These are phyloP conservation scores for Riparia riparia DNA, from an alignment of 2,113 vertebrate species.

Conservation along the genomic window DNA sequence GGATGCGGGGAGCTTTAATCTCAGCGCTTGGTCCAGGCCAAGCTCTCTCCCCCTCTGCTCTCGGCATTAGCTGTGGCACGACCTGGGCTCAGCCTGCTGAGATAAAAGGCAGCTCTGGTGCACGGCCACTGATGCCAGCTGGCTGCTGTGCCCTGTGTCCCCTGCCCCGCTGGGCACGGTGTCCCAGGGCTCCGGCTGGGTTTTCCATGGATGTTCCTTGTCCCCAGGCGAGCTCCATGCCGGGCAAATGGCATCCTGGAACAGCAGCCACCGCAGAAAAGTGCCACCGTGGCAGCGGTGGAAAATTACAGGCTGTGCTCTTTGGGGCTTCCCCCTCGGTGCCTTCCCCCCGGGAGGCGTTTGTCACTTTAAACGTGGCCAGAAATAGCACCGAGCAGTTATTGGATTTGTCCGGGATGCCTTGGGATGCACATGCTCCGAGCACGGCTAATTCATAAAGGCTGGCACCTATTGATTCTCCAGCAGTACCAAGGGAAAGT, in stretches of 20 bases:
- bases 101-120: neutral
- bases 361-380: neutral
- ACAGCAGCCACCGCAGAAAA: neutral
- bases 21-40: rapidly evolving
- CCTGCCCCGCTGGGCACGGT: rapidly evolving
- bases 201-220: neutral
- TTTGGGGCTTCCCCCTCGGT: neutral
- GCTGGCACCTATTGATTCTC: conserved; percentile 38
- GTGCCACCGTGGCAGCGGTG: neutral
- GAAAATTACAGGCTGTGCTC: conserved; percentile 16
- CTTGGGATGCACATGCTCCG: neutral
- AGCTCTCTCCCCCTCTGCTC: neutral
- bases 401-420: conserved; percentile 27
- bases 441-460: conserved; percentile 38
- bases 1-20: neutral
- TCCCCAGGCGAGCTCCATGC: rapidly evolving
- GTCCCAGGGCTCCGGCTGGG: rapidly evolving
- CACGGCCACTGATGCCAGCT: rapidly evolving
- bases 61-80: neutral
- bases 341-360: neutral
- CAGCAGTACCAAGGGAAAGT: neutral
- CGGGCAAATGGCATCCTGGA: neutral
- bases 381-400: neutral
- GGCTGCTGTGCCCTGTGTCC: neutral
- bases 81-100: neutral